Evolutionary conservation across 2,113 vertebrate species (phyloP), one percentile per base, ranked within the genome.

Genomic region (Abramis brama): DNA sequence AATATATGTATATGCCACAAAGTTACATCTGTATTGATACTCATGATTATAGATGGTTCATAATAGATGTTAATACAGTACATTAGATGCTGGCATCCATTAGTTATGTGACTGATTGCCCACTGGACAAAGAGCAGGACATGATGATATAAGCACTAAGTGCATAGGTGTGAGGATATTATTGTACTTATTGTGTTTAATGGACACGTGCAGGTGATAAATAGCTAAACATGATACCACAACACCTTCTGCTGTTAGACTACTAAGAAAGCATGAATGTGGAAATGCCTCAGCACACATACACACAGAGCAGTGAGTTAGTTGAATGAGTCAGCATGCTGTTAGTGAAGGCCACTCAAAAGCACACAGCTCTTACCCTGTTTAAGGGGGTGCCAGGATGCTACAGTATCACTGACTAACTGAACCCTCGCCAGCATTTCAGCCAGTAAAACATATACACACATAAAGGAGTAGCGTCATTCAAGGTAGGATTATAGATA

Each of bases 381-480:
- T 75, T 79, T 57, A 90, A n/a, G n/a, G 79, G 79, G 83, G 74
- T 60, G 78, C 74, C 88, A 85, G 82, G 88, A 75, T 36, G 64
- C 52, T 82, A 81, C 76, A 80, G 88, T 75, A 87, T 80, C 74
- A 66, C 55, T 91, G 88, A 92, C 92, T 94, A 96, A 94, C 95
- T 94, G 97, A 96, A 96, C 93, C 96, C 95, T 95, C 96, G 96
- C 92, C 96, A 96, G 96, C 95, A 93, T 95, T 95, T 93, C 94
- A 95, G 92, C 94, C 92, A 95, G 96, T 93, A 95, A 94, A 96
- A 96, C 89, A 96, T 94, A 96, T 92, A 89, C 93, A 96, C 94
- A 95, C 92, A 95, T 74, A 91, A 85, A 90, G 85, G 79, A 80
- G 86, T 93, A 95, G 89, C 85, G 94, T 96, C 96, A 96, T 94